Conservation (phyloP, 2,113 vertebrate species). For the Cacatua alba region DNA sequence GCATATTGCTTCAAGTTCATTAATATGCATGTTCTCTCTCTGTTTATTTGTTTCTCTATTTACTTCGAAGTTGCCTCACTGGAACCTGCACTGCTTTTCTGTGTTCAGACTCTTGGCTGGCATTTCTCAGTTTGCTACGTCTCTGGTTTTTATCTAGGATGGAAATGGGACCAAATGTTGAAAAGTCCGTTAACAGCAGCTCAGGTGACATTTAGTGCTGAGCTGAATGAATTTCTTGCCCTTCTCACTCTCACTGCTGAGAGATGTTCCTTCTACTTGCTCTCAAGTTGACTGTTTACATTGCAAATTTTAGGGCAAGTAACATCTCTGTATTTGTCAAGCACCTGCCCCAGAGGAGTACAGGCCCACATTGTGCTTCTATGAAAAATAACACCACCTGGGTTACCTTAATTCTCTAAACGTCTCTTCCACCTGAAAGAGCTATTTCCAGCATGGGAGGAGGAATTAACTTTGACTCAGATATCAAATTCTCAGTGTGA, state of each 20-base stretch:
- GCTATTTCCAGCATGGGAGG: conserved; percentile 48
- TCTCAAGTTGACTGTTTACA: background rate
- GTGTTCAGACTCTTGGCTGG: conserved; percentile 37
- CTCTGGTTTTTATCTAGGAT: conserved; percentile 7
- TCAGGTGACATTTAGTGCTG: conserved; percentile 14
- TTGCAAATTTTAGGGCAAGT: background rate
- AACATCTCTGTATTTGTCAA: background rate
- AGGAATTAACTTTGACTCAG: conserved; percentile 56
- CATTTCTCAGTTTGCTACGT: background rate
- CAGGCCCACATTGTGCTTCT: background rate
- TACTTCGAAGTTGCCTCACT: conserved; percentile 54
- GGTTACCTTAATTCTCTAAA: background rate
- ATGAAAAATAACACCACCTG: background rate
- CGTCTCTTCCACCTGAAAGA: conserved; percentile 12
- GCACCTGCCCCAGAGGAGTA: background rate
- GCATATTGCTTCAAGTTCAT: conserved; percentile 29
- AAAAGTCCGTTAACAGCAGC: conserved; percentile 34
- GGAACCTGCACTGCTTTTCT: conserved; percentile 43
- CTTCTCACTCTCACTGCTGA: background rate
- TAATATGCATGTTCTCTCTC: conserved; percentile 42
- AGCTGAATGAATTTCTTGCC: background rate
- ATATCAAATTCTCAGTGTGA: conserved; percentile 8
- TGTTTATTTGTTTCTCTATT: conserved; percentile 40
- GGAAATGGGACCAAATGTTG: background rate
- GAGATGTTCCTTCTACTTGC: background rate